Evolutionary conservation across 92 coral and sea anemone genomes (phyloP), one percentile per base, ranked within the genome.

Genomic region (Phenganax marumi): DNA sequence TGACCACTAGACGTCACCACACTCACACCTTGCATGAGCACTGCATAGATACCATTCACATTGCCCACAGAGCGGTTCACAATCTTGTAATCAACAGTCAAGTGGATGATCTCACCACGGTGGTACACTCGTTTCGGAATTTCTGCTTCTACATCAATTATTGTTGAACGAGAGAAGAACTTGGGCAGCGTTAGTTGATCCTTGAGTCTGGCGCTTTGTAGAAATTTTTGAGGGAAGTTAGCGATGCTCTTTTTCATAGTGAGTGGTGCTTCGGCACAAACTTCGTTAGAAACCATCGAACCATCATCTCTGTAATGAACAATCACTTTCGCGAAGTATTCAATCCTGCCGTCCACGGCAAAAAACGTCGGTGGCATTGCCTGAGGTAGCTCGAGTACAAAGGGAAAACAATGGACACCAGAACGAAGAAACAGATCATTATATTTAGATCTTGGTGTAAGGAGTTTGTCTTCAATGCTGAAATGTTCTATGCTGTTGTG

Each of bases 221-320:
- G 24, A 61, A 77, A 46, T 56, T 58, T 62, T 49, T 50, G 11
- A 8, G 82, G 71, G 65, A 77, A 77, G 51, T 62, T 46, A 5
- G 70, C 70, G 57, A 77, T 77, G 70, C 70, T 77, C 19, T 77
- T 77, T 50, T 77, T 77, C 55, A 77, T 60, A 19, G 49, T 56
- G 39, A 77, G 47, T 10, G 70, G 57, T 7, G 71, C 82, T 60
- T 77, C 82, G 8, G 8, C 56, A 21, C 82, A 77, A 5, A 77
- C 22, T 54, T 77, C 82, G 39, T 61, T 77, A 8, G 56, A 63
- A 24, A 23, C 82, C 82, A 77, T 77, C 65, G 82, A 77, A 3
- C 82, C 82, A 19, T 77, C 82, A 49, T 77, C 82, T 77, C 82
- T 58, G 71, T 77, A 77, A 11, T 77, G 82, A 26, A 77, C 82